Conservation (phyloP, 2,888 invertebrate genomes). For the Hylaea fasciaria region DNA sequence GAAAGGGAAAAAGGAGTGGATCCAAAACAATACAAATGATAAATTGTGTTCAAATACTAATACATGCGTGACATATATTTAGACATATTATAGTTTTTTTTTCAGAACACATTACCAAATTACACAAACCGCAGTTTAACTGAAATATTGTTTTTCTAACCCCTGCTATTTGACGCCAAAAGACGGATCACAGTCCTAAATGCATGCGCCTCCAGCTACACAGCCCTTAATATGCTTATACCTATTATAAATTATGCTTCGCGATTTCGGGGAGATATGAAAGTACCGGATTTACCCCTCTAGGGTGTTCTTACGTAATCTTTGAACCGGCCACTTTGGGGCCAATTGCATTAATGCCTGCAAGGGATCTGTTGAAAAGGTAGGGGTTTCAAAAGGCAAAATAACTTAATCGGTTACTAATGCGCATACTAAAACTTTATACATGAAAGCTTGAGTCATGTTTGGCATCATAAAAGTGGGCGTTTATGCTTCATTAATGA, state of each 20-base stretch:
- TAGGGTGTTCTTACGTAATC: conserved; percentile 57
- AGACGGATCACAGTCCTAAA: conserved; percentile 45
- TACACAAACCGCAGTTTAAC: too few relatives aligned
- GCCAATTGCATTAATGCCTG: conserved; percentile 43
- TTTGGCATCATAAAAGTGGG: too few relatives aligned
- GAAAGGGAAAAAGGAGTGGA: too few relatives aligned
- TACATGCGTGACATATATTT: too few relatives aligned
- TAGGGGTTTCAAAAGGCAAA: conserved; percentile 30
- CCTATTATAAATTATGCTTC: conserved; percentile 66
- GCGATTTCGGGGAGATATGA: conserved; percentile 74
- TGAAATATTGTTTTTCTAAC: neutral
- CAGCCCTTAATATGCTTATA: conserved; percentile 68
- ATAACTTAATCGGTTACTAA: neutral
- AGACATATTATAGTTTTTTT: too few relatives aligned
- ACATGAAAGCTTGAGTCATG: too few relatives aligned
- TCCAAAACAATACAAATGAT: too few relatives aligned
- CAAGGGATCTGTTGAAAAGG: conserved; percentile 29
- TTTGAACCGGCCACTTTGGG: conserved; percentile 46
- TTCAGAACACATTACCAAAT: neutral
- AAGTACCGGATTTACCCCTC: conserved; percentile 57
- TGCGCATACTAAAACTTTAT: neutral
- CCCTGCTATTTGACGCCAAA: conserved; percentile 20
- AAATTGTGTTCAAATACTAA: too few relatives aligned
- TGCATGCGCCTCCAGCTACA: conserved; percentile 55
- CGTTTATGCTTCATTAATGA: too few relatives aligned